phyloP scores from a whole-genome alignment of 2,888 invertebrate genomes.

The Pycnomerus fuliginosus region DNA sequence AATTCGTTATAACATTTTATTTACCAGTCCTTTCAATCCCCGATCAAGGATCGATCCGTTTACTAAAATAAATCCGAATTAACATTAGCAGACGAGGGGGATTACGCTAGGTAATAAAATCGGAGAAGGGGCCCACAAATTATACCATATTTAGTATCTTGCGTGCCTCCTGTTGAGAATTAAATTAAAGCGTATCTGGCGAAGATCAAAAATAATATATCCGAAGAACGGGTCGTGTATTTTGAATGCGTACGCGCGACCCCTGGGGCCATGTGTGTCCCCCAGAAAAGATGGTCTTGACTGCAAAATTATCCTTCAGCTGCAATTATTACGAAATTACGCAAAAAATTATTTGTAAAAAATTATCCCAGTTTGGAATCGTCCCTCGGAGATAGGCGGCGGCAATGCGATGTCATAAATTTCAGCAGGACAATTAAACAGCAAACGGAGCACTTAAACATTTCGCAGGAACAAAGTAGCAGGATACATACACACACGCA shows the following conservation, averaged over 20 bases:
- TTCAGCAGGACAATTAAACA: constrained; percentile 42
- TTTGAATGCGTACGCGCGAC: constrained; percentile 43
- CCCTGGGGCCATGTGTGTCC: constrained; percentile 47
- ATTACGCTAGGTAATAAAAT: constrained; percentile 48
- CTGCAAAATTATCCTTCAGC: too few species aligned
- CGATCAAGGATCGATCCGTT: too few species aligned
- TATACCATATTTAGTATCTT: constrained; percentile 47
- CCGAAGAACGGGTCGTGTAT: constrained; percentile 41
- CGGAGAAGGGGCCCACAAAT: constrained; percentile 46
- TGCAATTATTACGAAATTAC: too few species aligned
- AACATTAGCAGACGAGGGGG: constrained; percentile 37
- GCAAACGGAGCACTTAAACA: constrained; percentile 39
- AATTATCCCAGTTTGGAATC: too few species aligned
- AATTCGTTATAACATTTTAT: too few species aligned
- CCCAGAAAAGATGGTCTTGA: constrained; percentile 2
- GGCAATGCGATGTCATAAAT: constrained; percentile 35
- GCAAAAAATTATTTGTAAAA: too few species aligned
- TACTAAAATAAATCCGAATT: constrained; percentile 38
- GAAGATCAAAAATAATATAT: constrained; percentile 51
- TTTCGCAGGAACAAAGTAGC: constrained; percentile 35
- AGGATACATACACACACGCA: too few species aligned
- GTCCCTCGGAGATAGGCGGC: too few species aligned
- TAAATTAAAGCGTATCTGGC: constrained; percentile 52
- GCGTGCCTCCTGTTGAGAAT: constrained; percentile 49
- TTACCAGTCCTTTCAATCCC: too few species aligned